Evolutionary conservation across 1,140 invertebrate genomes (phyloP).

Genomic region (Choristoneura fumiferana): DNA sequence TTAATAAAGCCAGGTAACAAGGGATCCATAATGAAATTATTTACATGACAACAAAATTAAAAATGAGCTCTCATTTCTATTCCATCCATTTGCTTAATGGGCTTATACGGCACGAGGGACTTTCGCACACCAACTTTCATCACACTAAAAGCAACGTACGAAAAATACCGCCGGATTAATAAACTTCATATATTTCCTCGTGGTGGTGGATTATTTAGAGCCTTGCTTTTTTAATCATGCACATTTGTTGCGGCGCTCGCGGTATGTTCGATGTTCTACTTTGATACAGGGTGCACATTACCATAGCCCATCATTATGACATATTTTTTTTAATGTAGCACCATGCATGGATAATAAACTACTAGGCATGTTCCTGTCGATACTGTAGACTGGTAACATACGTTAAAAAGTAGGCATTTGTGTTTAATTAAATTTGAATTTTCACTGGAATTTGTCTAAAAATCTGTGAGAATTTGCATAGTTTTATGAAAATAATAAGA

Average conservation of each 20-base stretch:
- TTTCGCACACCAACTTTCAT: slow-evolving; percentile 65
- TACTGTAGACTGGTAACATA: too few species aligned
- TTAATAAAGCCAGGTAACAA: slow-evolving; percentile 31
- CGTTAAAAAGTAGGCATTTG: too few species aligned
- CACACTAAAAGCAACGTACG: slow-evolving; percentile 72
- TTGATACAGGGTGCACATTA: too few species aligned
- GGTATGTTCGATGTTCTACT: too few species aligned
- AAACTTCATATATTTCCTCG: slow-evolving; percentile 54
- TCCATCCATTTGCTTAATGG: slow-evolving; percentile 73
- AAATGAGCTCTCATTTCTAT: slow-evolving; percentile 68
- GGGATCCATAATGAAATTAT: slow-evolving; percentile 61
- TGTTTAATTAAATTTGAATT: too few species aligned
- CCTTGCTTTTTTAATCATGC: background rate
- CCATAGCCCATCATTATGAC: too few species aligned
- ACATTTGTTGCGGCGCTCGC: background rate
- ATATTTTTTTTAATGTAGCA: too few species aligned
- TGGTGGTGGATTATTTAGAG: slow-evolving; percentile 26
- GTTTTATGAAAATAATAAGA: too few species aligned
- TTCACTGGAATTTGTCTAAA: too few species aligned
- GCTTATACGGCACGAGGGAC: slow-evolving; percentile 69
- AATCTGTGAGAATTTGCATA: too few species aligned
- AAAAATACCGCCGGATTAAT: slow-evolving; percentile 69
- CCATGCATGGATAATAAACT: too few species aligned
- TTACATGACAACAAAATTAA: slow-evolving; percentile 72
- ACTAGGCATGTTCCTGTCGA: too few species aligned